phyloP scores from a whole-genome alignment of 2,888 invertebrate species.

The Ariolimax columbianus region DNA sequence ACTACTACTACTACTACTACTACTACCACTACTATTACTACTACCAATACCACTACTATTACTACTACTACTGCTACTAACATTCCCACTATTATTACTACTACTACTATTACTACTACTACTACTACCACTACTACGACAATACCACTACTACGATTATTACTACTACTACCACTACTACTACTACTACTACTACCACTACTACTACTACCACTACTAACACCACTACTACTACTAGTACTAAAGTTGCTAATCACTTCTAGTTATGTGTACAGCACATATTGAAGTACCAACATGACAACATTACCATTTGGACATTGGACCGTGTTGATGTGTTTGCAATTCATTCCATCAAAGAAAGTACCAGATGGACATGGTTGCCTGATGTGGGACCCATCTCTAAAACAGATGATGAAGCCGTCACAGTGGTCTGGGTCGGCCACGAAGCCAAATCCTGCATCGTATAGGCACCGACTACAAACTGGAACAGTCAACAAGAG shows the following conservation, averaged over 20 bases:
- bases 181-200: neutral
- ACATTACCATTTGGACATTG: conserved; percentile 24
- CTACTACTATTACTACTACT: neutral
- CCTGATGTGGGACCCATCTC: neutral
- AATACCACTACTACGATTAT: too few species aligned
- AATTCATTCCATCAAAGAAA: conserved; percentile 7
- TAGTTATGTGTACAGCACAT: neutral
- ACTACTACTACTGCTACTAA: neutral
- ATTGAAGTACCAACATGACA: neutral
- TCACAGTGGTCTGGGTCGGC: conserved; percentile 22
- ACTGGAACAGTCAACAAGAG: neutral
- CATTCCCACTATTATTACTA: neutral
- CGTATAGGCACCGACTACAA: conserved; percentile 19
- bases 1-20: conserved; percentile 1
- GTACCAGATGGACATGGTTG: conserved; percentile 7
- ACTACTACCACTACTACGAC: neutral
- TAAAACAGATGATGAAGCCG: neutral
- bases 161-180: neutral
- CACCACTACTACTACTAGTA: neutral
- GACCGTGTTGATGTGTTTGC: conserved; percentile 5
- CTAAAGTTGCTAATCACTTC: neutral
- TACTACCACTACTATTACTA: neutral
- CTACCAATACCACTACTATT: too few species aligned
- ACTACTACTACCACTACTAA: neutral
- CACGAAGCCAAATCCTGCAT: neutral